Evolutionary conservation across 92 coral and sea anemone species (phyloP), one percentile per base, ranked within the genome.

Genomic region (Zoanthus solanderi): DNA sequence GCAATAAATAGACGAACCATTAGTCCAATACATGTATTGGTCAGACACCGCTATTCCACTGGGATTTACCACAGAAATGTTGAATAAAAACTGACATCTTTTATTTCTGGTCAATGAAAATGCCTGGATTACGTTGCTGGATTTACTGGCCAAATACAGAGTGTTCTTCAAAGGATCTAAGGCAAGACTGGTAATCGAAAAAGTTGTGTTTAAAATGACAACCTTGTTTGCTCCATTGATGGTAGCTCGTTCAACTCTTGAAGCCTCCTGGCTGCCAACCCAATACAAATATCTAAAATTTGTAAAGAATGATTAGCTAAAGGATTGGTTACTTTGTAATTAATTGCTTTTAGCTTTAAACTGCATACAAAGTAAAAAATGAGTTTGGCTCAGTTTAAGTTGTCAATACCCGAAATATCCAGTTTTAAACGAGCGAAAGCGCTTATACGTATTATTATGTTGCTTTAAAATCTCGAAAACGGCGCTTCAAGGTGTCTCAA

Each of bases 251-350:
- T 47, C 75, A 28, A 81, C 23, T 66, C 58, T 81, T 46, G 32
- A 6, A 46, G 53, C 13, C 12, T 7, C 23, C 23, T 53, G 61
- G 34, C 65, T 52, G 13, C 42, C 42, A 37, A 37, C 58, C 85
- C 85, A 81, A 61, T 81, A 81, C 75, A 81, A 12, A 47, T 66
- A 65, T 46, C 85, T 81, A 73, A 65, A 66, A 81, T 12, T 12
- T 44, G 18, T 7, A 66, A 65, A 6, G 42, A 37, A 37, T 1
- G 42, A 37, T 37, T 37, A 37, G 42, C 42, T 4, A 37, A 37
- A 37, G 42, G 2, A 37, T 4, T 37, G 42, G 4, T 37, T 37
- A 37, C 2, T 37, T 37, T 37, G 42, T 37, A 37, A 37, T 37
- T 0, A 37, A 37, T 37, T 37, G 42, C 42, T 37, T 2, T 37